phyloP scores from a whole-genome alignment of 2,888 invertebrate species.

The Drosophila fungiperda region DNA sequence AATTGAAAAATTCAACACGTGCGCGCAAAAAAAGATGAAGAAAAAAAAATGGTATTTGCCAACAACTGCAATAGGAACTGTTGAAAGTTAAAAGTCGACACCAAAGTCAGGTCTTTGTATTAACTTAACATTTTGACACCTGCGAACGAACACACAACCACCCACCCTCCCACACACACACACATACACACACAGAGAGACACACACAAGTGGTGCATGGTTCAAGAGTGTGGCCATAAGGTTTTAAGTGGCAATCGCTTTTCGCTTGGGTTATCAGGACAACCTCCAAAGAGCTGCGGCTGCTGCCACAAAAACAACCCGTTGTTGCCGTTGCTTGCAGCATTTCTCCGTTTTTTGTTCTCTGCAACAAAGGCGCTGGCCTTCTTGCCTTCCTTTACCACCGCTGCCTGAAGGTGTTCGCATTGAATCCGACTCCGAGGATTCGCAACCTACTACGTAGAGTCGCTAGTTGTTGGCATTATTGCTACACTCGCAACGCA shows the following conservation, averaged over 20 bases:
- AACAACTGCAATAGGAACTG: constrained; percentile 52
- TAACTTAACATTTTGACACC: constrained; percentile 79
- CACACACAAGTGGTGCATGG: constrained; percentile 45
- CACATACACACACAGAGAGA: constrained; percentile 4
- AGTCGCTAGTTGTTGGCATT: constrained; percentile 41
- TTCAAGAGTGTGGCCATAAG: constrained; percentile 68
- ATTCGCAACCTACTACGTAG: constrained; percentile 27
- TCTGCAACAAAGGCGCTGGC: constrained; percentile 45
- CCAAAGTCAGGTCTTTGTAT: constrained; percentile 70
- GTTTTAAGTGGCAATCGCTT: constrained; percentile 78
- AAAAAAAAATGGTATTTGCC: constrained; percentile 26
- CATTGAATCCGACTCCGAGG: constrained; percentile 52
- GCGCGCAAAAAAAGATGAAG: background rate
- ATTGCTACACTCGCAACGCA: constrained; percentile 21
- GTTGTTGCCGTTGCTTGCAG: constrained; percentile 48
- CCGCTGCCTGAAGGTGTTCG: constrained; percentile 59
- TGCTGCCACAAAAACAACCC: constrained; percentile 21
- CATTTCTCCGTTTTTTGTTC: constrained; percentile 59
- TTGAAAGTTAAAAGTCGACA: constrained; percentile 72
- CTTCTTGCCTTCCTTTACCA: constrained; percentile 31
- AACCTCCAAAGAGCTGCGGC: constrained; percentile 40
- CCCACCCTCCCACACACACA: constrained; percentile 16
- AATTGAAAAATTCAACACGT: constrained; percentile 77
- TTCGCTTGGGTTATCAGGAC: constrained; percentile 72
- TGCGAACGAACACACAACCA: constrained; percentile 26